phyloP scores from a whole-genome alignment of 2,113 vertebrate genomes.

The Lota lota region DNA sequence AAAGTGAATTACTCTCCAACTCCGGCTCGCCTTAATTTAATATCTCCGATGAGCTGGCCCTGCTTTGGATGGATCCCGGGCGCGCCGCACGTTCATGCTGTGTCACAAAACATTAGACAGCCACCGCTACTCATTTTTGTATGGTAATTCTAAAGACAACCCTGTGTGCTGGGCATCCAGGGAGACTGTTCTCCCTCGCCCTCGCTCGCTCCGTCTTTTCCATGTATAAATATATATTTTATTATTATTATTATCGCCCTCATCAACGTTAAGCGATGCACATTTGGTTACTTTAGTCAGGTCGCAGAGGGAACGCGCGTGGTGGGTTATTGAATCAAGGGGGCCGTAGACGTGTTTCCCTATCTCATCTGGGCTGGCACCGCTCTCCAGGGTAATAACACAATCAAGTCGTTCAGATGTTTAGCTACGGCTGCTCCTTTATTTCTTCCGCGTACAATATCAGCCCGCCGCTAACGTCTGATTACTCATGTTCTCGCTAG shows the following conservation, averaged over 20 bases:
- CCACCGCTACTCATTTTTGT: conserved; percentile 83
- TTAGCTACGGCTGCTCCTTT: conserved; percentile 33
- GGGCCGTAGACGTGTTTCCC: conserved; percentile 29
- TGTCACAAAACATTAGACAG: conserved; percentile 93
- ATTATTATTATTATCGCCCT: conserved; percentile 48
- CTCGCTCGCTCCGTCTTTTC: neutral
- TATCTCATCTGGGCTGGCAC: conserved; percentile 42
- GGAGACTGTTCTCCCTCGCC: conserved; percentile 30
- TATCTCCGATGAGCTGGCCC: conserved; percentile 89
- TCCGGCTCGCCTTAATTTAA: conserved; percentile 98
- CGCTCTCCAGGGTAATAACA: conserved; percentile 53
- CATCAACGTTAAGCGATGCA: conserved; percentile 63
- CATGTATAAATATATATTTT: conserved; percentile 47
- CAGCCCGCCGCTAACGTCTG: too few relatives aligned
- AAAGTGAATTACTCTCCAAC: conserved; percentile 97
- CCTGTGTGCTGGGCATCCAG: conserved; percentile 56
- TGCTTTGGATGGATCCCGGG: conserved; percentile 73
- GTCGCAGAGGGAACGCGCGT: conserved; percentile 28
- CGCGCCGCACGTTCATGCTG: conserved; percentile 83
- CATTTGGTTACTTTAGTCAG: conserved; percentile 49
- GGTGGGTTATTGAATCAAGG: conserved; percentile 57
- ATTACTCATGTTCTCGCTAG: too few relatives aligned
- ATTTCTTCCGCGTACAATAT: too few relatives aligned
- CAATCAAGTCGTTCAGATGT: conserved; percentile 44
- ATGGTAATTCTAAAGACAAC: conserved; percentile 80